Evolutionary conservation across 2,888 invertebrate genomes (phyloP).

Genomic region (Lepidocyrtinus sp.): DNA sequence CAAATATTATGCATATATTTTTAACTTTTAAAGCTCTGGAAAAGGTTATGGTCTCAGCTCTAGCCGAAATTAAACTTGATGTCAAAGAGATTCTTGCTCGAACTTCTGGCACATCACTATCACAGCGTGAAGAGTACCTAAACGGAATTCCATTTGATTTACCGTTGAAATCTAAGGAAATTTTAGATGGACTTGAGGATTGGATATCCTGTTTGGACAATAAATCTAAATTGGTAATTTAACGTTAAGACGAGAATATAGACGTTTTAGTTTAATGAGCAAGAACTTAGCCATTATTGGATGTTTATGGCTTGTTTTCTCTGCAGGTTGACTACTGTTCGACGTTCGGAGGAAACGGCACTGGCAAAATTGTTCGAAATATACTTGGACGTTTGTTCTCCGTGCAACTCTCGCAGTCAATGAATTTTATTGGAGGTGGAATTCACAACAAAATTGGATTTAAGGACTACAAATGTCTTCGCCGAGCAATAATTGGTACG

Average conservation of each 20-base stretch:
- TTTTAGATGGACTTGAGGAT: not conserved
- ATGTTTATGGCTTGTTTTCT: not conserved
- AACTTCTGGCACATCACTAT: not conserved
- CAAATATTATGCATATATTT: too few species aligned
- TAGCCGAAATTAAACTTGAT: conserved; percentile 21
- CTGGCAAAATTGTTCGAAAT: conserved; percentile 18
- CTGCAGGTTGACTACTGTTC: not conserved
- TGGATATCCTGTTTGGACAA: not conserved
- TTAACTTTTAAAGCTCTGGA: conserved; percentile 1
- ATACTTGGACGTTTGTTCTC: conserved; percentile 4
- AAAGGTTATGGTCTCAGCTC: not conserved
- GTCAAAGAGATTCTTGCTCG: not conserved
- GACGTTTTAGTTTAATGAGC: not conserved
- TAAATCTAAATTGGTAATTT: not conserved
- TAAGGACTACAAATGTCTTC: not conserved
- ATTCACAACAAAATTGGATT: conserved; percentile 2
- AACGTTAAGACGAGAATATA: too few species aligned
- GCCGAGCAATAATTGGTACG: conserved; percentile 18
- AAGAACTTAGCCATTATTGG: not conserved
- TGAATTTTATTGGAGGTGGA: conserved; percentile 27
- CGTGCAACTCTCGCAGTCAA: not conserved
- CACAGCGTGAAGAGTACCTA: not conserved
- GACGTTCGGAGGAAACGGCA: conserved; percentile 7
- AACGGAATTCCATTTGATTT: conserved; percentile 7
- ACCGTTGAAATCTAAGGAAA: not conserved